Evolutionary conservation across 2,113 vertebrate genomes (phyloP).

Genomic region (Prolemur simus): DNA sequence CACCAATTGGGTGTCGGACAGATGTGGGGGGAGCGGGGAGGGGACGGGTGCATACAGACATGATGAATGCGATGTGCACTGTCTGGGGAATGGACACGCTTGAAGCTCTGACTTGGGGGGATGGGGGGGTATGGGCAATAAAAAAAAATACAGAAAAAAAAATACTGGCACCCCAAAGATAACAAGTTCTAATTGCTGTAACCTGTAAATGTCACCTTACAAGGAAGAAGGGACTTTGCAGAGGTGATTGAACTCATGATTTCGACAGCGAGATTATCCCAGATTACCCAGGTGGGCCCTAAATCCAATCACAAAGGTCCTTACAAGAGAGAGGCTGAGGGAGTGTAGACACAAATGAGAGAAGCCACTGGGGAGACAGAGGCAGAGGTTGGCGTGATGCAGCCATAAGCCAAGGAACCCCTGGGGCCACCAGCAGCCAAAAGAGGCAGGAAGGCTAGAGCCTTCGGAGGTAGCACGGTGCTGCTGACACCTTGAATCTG

Average conservation of each 20-base stretch:
- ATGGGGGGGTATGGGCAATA: too few species aligned
- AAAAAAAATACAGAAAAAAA: too few species aligned
- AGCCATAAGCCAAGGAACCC: too few species aligned
- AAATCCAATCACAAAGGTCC: background rate
- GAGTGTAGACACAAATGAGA: background rate
- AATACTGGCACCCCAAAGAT: background rate
- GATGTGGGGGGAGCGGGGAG: too few species aligned
- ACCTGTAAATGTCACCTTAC: background rate
- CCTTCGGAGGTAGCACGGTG: background rate
- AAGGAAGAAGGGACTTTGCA: background rate
- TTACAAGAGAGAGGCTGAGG: background rate
- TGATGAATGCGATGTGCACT: too few species aligned
- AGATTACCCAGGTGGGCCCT: background rate
- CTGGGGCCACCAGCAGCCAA: accelerated
- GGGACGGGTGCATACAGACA: too few species aligned
- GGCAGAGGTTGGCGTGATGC: background rate
- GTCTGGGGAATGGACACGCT: too few species aligned
- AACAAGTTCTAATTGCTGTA: background rate
- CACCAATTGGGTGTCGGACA: too few species aligned
- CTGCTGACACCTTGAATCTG: background rate
- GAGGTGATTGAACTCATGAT: background rate
- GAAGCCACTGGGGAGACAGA: accelerated
- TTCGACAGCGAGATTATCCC: too few species aligned
- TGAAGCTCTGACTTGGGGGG: too few species aligned
- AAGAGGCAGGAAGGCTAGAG: accelerated